Evolutionary conservation across 2,113 vertebrate genomes (phyloP).

Genomic region (Eudorcas thomsonii): DNA sequence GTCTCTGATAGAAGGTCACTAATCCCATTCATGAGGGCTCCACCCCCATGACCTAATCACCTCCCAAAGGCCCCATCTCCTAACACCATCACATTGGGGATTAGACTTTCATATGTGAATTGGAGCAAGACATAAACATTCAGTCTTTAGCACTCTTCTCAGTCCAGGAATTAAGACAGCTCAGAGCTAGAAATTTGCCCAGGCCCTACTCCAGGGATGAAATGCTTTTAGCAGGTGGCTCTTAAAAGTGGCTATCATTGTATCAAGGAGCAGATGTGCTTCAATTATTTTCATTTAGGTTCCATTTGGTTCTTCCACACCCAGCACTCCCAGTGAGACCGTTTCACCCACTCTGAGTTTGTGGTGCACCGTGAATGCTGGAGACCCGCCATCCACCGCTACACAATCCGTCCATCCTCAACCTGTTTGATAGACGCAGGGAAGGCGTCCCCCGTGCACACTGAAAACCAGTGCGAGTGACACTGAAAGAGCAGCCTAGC

Average conservation of each 20-base stretch:
- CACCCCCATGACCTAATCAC: neutral
- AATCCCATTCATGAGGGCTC: neutral
- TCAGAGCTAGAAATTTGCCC: neutral
- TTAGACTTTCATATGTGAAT: neutral
- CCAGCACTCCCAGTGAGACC: neutral
- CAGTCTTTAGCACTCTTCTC: neutral
- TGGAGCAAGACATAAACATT: neutral
- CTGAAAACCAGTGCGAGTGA: neutral
- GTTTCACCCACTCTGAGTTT: neutral
- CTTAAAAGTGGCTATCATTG: neutral
- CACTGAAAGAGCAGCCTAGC: neutral
- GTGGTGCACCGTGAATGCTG: neutral
- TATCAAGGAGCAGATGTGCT: neutral
- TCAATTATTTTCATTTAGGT: neutral
- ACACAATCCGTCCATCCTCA: neutral
- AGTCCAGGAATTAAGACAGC: neutral
- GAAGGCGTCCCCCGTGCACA: neutral
- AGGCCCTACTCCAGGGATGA: neutral
- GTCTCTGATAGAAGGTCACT: neutral
- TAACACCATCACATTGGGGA: neutral
- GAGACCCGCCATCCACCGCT: accelerated
- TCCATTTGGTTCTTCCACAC: neutral
- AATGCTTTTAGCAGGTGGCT: neutral
- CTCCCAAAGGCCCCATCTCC: neutral
- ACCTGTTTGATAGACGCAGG: neutral